Conservation (phyloP, 2,797 vertebrate species). For the Coilia nasus region DNA sequence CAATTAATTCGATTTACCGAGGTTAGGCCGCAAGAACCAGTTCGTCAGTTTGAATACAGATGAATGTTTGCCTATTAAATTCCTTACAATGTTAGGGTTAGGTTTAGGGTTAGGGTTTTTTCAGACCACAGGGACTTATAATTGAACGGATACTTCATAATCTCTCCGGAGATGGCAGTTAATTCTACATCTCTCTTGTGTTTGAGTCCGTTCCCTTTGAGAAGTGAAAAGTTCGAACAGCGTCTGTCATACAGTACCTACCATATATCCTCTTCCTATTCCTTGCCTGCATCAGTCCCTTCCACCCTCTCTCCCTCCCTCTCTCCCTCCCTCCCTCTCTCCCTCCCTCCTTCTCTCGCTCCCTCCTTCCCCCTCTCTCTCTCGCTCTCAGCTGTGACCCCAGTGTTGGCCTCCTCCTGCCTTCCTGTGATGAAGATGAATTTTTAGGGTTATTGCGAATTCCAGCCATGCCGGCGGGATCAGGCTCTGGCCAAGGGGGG, state of each 20-base stretch:
- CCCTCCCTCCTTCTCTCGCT: slow-evolving; percentile 1
- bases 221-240: background rate
- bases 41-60: too few species aligned
- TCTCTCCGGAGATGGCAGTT: background rate
- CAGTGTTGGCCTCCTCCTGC: slow-evolving; percentile 28
- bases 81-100: too few species aligned
- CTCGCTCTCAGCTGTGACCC: background rate
- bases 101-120: too few species aligned
- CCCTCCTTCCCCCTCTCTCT: background rate
- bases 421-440: slow-evolving; percentile 45
- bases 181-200: background rate
- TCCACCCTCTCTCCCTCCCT: background rate
- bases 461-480: slow-evolving; percentile 53
- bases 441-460: slow-evolving; percentile 56
- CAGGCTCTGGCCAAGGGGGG: slow-evolving; percentile 1
- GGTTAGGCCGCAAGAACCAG: too few species aligned
- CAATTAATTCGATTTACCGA: too few species aligned
- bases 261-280: background rate
- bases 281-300: background rate
- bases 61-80: too few species aligned
- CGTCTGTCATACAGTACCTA: background rate
- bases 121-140: background rate
- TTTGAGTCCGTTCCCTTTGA: background rate
- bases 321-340: background rate
- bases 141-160: background rate